Percentiles rank a stretch among this genome's conserved stretches.
These are phyloP conservation scores for Bombus huntii DNA, from an alignment of 1,140 invertebrate genomes.

Conservation along the genomic window DNA sequence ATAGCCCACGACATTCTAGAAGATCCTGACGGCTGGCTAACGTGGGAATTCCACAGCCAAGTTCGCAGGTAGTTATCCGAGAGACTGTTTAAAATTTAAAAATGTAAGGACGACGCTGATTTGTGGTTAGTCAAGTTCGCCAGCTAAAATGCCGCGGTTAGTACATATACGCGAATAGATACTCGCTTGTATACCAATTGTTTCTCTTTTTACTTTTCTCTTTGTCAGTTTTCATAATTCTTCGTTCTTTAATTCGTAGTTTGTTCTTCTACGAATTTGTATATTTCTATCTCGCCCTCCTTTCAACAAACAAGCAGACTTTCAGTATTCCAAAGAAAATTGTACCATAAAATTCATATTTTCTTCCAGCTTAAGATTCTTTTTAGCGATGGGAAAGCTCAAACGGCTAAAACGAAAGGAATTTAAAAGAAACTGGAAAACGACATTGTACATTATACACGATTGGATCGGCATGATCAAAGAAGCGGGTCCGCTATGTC, in stretches of 20 bases:
- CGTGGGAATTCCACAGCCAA: not conserved
- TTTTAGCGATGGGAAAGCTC: no score
- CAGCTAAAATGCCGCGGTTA: not conserved
- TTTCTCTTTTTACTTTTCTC: not conserved
- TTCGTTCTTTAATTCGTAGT: not conserved
- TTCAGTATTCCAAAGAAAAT: no score
- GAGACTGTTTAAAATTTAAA: not conserved
- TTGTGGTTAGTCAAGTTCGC: not conserved
- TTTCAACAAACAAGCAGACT: no score
- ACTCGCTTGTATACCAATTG: not conserved
- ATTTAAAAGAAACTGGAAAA: no score
- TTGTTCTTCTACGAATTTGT: no score
- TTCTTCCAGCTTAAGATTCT: no score
- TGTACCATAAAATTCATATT: no score
- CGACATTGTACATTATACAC: no score
- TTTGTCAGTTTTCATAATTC: not conserved
- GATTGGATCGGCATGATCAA: not conserved
- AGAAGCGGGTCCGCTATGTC: no score
- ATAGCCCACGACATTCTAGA: not conserved
- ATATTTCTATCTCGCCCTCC: no score
- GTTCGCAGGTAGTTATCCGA: not conserved
- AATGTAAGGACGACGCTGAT: constrained; percentile 7
- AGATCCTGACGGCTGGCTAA: not conserved
- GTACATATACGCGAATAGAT: no score
- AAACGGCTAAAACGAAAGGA: no score